Conservation (phyloP, 1,140 invertebrate species). For the Lepidurus packardi region DNA sequence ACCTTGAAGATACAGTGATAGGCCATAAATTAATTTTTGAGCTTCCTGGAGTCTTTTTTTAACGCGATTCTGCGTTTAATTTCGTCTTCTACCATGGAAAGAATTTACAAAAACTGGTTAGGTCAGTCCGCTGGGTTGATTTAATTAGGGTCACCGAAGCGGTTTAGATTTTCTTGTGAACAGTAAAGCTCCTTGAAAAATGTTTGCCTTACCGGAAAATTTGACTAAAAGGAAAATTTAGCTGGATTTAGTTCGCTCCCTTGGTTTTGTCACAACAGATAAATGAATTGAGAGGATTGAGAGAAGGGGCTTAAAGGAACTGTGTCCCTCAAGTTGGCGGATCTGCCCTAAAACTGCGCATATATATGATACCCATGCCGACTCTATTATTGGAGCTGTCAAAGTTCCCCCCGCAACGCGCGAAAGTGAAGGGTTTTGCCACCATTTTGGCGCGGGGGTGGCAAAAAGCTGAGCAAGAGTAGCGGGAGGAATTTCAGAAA, state of each 20-base stretch:
- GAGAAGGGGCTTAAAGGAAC: not conserved
- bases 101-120: no score
- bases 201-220: no score
- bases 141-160: no score
- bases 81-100: no score
- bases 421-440: no score
- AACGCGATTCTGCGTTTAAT: no score
- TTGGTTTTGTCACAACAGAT: constrained; percentile 13
- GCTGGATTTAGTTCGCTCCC: not conserved
- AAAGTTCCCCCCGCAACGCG: not conserved
- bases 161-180: no score
- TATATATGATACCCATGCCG: constrained; percentile 18
- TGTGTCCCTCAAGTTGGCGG: not conserved
- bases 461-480: not conserved
- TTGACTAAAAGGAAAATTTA: not conserved
- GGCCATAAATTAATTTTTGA: no score
- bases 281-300: not conserved
- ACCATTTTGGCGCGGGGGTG: not conserved
- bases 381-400: constrained; percentile 19
- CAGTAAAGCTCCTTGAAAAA: no score
- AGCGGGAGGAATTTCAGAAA: not conserved
- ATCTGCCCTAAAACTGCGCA: not conserved
- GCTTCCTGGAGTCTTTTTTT: no score
- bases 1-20: no score
- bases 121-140: no score